Conservation (phyloP, 2,888 invertebrate species). For the Cephus pulcher region DNA sequence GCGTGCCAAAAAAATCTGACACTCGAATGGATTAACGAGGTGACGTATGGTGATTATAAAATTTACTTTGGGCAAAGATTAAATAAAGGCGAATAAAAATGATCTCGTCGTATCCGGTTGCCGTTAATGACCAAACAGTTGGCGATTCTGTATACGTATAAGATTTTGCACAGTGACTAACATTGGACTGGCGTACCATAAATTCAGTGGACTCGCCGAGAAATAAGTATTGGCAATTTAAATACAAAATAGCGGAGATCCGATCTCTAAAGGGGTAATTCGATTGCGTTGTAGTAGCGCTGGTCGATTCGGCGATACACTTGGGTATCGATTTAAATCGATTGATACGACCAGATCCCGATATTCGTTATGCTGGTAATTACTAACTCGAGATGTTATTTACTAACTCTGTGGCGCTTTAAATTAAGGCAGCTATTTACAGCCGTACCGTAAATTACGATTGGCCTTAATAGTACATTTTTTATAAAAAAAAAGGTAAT, state of each 20-base stretch:
- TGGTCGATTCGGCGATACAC: conserved; percentile 3
- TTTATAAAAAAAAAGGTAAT: neutral
- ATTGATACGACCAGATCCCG: conserved; percentile 17
- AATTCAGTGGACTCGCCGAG: neutral
- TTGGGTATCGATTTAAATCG: conserved; percentile 17
- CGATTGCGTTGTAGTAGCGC: neutral
- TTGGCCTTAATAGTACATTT: neutral
- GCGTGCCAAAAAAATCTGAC: neutral
- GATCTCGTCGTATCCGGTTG: neutral
- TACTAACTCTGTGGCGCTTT: conserved; percentile 40
- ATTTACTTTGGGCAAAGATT: neutral
- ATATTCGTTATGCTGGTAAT: conserved; percentile 32
- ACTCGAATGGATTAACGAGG: neutral
- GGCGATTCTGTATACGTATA: neutral
- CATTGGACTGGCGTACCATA: neutral
- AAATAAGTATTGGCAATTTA: conserved; percentile 24
- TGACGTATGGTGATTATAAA: neutral
- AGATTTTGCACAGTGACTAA: neutral
- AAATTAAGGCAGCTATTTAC: conserved; percentile 44
- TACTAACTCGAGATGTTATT: conserved; percentile 42
- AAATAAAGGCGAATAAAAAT: neutral
- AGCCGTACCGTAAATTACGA: conserved; percentile 44
- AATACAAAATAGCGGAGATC: conserved; percentile 27
- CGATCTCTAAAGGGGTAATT: conserved; percentile 19
- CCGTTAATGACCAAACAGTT: neutral